A percentile compares a stretch with the other conserved stretches of the same genome.
These are phyloP conservation scores for Procambarus virginalis DNA, from an alignment of 1,140 invertebrate genomes.

Conservation along the genomic window DNA sequence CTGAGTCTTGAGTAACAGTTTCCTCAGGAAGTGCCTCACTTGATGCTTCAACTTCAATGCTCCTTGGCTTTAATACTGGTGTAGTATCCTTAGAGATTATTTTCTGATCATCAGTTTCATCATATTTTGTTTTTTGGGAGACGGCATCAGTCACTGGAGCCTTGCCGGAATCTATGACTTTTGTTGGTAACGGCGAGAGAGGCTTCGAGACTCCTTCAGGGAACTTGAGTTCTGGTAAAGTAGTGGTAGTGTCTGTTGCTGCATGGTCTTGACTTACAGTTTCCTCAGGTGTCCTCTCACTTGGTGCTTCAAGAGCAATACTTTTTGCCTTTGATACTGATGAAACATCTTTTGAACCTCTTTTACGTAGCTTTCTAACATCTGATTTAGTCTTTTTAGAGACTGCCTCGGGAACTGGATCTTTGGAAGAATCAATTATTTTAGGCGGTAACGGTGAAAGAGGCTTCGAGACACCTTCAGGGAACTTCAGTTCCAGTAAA, in stretches of 20 bases:
- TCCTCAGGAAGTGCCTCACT: background rate
- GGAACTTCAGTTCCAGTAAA: background rate
- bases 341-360: background rate
- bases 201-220: slow-evolving; percentile 26
- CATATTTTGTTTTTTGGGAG: background rate
- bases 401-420: background rate
- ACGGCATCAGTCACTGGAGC: background rate
- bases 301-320: background rate
- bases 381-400: background rate
- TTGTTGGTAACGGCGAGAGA: background rate
- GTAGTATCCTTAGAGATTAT: background rate
- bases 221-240: background rate
- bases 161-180: background rate
- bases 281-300: too few relatives aligned
- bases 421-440: background rate
- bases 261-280: too few relatives aligned
- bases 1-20: background rate
- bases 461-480: background rate
- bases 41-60: background rate
- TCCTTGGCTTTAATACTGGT: background rate
- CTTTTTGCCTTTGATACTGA: background rate
- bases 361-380: background rate
- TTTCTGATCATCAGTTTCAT: background rate
- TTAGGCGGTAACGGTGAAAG: too few relatives aligned
- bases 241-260: background rate